Evolutionary conservation across 2,113 vertebrate species (phyloP).

Genomic region (Lutjanus erythropterus): DNA sequence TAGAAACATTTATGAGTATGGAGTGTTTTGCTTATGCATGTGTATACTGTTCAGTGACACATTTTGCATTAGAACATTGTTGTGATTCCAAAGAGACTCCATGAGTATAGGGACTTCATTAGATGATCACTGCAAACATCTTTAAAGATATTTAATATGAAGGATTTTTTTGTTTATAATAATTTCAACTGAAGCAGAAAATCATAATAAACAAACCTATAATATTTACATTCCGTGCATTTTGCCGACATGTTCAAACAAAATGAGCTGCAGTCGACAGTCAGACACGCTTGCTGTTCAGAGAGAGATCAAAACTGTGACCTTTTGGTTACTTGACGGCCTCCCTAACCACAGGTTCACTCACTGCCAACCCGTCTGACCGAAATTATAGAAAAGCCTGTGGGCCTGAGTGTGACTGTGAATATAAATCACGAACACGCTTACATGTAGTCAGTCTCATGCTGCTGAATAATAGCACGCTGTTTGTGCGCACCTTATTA

Average conservation of each 20-base stretch:
- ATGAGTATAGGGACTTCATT: neutral
- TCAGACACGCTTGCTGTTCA: neutral
- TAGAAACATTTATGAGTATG: conserved; percentile 10
- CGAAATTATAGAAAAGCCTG: conserved; percentile 39
- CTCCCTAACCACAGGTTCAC: conserved; percentile 12
- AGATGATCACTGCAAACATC: neutral
- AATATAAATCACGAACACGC: conserved; percentile 62
- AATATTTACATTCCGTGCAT: neutral
- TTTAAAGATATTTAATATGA: neutral
- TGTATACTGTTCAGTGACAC: neutral
- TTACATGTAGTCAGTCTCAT: conserved; percentile 50
- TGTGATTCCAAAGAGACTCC: neutral
- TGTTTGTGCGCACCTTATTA: conserved; percentile 68
- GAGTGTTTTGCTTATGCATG: neutral
- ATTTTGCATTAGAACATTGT: conserved; percentile 8
- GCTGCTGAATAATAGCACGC: conserved; percentile 56
- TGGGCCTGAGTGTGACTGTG: conserved; percentile 55
- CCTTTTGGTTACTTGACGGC: neutral
- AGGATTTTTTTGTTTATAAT: no score
- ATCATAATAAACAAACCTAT: neutral
- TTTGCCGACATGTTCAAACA: neutral
- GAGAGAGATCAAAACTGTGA: conserved; percentile 32
- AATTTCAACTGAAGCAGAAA: neutral
- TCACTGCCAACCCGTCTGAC: conserved; percentile 34
- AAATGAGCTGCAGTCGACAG: conserved; percentile 20